phyloP scores from a whole-genome alignment of 2,797 vertebrate species.

The Eulemur albifrons region DNA sequence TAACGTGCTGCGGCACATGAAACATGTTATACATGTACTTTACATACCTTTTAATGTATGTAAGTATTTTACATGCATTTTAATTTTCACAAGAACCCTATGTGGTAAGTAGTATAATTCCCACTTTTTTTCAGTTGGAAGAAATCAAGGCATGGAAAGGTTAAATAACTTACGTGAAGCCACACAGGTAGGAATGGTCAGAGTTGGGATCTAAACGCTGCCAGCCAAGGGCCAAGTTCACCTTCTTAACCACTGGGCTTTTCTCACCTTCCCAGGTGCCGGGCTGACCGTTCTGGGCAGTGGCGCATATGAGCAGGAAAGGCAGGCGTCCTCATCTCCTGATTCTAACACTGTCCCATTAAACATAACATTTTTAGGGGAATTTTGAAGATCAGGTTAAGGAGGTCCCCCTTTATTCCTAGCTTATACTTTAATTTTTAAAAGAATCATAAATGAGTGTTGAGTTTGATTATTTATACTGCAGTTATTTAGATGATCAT shows the following conservation, averaged over 20 bases:
- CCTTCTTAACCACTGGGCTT: no score
- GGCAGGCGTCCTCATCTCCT: background rate
- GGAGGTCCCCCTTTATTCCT: background rate
- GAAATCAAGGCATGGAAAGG: background rate
- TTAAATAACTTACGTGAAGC: background rate
- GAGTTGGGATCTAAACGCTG: background rate
- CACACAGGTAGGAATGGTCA: background rate
- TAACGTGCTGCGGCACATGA: no score
- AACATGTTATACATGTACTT: background rate
- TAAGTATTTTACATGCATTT: background rate
- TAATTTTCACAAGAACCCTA: background rate
- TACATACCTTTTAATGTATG: background rate
- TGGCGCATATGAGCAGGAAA: background rate
- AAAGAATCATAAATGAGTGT: background rate
- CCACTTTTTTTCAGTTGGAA: background rate
- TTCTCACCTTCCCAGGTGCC: background rate
- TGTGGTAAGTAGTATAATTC: background rate
- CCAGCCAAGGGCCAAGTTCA: background rate
- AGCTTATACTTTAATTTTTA: background rate
- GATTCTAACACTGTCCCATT: background rate
- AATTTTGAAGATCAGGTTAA: background rate
- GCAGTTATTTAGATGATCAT: background rate
- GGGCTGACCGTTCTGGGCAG: no score
- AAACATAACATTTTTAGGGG: background rate
- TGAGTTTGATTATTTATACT: background rate